Evolutionary conservation across 2,888 invertebrate genomes (phyloP), one percentile per base, ranked within the genome.

Genomic region (Trachelus stipa): DNA sequence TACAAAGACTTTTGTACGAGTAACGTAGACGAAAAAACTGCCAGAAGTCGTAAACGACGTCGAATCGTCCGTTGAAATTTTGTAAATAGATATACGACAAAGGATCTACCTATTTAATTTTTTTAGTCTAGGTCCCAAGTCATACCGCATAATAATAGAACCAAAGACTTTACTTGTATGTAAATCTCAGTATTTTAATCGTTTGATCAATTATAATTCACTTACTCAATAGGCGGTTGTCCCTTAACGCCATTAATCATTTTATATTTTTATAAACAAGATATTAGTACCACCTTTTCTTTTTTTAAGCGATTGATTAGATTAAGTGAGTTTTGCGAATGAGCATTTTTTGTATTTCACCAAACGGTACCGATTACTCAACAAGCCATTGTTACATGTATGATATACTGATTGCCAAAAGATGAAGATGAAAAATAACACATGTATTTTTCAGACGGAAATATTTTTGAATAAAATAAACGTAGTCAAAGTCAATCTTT

Each of bases 391-490:
- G 86, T 88, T 86, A 85, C 84, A 83, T 84, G 83, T 78, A 76
- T 71, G 31, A 71, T 85, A 85, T 84, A 84, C 82, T 85, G 81
- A 87, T 87, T 87, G 88, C 87, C 86, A 87, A 86, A 88, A 86
- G 83, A 81, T 76, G 81, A 83, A 83, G 23, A 56, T 56, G 83
- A 82, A 86, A 86, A 86, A 84, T 87, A 84, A 90, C 85, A 76
- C 73, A 87, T 90, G 90, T 90, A 90, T 90, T 90, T 90, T 90
- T 90, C 87, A 90, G 85, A 87, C 85, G 86, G 83, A 89, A 84
- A 88, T 90, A 90, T 90, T 90, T 90, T 90, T 90, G 85, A 90
- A 90, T 90, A 90, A 90, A 90, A 90, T 84, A 86, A 86, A 83
- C 82, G 83, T 86, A 86, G 85, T 82, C 82, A 84, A 84, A 85